phyloP scores from a whole-genome alignment of 2,888 invertebrate species.

The Leptogaster cylindrica region DNA sequence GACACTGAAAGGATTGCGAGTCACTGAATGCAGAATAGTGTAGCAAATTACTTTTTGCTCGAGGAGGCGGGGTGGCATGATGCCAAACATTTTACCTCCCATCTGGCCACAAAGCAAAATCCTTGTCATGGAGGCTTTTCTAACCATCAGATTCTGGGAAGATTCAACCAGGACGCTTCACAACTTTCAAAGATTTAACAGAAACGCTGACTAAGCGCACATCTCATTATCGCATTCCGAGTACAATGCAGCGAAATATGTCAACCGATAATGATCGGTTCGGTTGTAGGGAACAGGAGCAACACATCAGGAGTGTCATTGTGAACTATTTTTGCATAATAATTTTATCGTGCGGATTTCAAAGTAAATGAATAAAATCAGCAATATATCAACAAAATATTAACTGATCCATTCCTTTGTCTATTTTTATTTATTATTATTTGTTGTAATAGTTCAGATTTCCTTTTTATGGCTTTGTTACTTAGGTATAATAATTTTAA shows the following conservation, averaged over 20 bases:
- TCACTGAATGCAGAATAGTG: background rate
- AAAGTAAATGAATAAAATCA: no score
- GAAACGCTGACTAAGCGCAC: slow-evolving; percentile 17
- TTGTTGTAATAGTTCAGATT: no score
- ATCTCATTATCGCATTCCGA: slow-evolving; percentile 18
- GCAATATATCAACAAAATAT: no score
- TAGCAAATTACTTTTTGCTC: background rate
- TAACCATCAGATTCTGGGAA: slow-evolving; percentile 18
- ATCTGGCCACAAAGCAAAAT: background rate
- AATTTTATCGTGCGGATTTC: no score
- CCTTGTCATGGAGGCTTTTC: background rate
- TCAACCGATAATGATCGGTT: background rate
- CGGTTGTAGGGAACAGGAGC: no score
- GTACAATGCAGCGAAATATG: slow-evolving; percentile 3
- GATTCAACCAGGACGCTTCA: background rate
- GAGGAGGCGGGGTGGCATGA: background rate
- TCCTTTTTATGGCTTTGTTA: no score
- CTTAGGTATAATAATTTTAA: no score
- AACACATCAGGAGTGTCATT: no score
- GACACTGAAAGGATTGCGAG: background rate
- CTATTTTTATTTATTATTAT: no score
- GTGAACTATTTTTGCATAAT: no score
- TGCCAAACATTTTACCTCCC: background rate
- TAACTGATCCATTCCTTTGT: no score
- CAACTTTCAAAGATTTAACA: background rate